Evolutionary conservation across 2,113 vertebrate genomes (phyloP).

Genomic region (Neofelis nebulosa): DNA sequence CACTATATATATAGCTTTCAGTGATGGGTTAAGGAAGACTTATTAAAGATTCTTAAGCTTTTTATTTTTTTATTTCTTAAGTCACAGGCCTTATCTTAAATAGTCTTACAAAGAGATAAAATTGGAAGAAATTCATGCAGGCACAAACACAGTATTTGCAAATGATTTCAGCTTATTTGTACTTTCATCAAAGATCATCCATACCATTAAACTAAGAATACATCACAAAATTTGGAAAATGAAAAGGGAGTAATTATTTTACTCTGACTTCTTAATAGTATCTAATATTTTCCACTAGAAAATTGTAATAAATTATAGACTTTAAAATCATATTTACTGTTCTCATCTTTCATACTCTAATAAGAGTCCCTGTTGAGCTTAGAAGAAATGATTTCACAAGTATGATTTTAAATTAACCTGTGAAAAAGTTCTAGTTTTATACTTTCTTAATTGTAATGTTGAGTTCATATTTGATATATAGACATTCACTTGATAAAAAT

Average conservation of each 20-base stretch:
- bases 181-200: neutral
- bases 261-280: neutral
- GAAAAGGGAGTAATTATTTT: constrained; percentile 15
- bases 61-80: neutral
- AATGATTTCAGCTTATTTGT: neutral
- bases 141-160: neutral
- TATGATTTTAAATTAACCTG: neutral
- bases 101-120: neutral
- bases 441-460: neutral
- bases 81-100: neutral
- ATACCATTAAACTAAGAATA: neutral
- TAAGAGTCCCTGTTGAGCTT: neutral
- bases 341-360: neutral
- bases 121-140: neutral
- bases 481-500: neutral
- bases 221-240: neutral
- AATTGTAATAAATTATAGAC: neutral
- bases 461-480: neutral
- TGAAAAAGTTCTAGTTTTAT: neutral
- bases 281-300: constrained; percentile 27
- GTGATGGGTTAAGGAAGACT: neutral
- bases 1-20: neutral
- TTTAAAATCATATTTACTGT: neutral
- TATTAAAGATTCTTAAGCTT: neutral
- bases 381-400: neutral